phyloP scores from a whole-genome alignment of 1,140 invertebrate species.

The Cecropterus lyciades region DNA sequence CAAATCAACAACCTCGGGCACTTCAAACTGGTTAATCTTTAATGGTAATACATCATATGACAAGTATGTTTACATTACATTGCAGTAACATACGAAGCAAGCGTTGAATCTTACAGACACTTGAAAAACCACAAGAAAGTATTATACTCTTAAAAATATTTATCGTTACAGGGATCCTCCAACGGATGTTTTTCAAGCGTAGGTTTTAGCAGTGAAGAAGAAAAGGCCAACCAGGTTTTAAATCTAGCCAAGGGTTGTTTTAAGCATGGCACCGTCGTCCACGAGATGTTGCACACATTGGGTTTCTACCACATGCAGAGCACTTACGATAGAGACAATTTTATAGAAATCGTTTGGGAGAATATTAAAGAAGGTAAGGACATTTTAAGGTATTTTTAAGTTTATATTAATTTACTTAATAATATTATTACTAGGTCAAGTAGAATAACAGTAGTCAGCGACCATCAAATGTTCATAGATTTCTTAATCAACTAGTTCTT shows the following conservation, averaged over 20 bases:
- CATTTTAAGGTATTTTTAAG: no score
- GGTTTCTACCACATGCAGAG: constrained; percentile 91
- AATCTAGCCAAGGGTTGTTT: constrained; percentile 83
- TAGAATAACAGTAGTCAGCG: not conserved
- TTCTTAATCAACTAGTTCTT: not conserved
- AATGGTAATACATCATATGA: no score
- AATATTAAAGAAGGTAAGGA: constrained; percentile 85
- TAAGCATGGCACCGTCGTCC: constrained; percentile 85
- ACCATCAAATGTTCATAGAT: not conserved
- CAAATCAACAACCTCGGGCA: no score
- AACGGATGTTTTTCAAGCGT: constrained; percentile 83
- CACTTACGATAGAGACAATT: constrained; percentile 88
- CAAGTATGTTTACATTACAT: no score
- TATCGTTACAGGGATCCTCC: constrained; percentile 61
- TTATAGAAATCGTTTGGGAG: constrained; percentile 87
- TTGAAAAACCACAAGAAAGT: no score
- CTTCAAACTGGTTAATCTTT: no score
- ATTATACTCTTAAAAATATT: no score
- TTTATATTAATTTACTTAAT: not conserved
- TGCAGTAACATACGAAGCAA: no score
- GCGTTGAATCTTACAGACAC: no score
- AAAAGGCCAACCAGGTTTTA: constrained; percentile 66
- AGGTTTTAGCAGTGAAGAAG: constrained; percentile 66
- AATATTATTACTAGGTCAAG: not conserved
- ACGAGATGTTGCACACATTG: constrained; percentile 88